Base-by-base conservation (phyloP, 2,797 vertebrate genomes). In the Tauraco hartlaubi region DNA sequence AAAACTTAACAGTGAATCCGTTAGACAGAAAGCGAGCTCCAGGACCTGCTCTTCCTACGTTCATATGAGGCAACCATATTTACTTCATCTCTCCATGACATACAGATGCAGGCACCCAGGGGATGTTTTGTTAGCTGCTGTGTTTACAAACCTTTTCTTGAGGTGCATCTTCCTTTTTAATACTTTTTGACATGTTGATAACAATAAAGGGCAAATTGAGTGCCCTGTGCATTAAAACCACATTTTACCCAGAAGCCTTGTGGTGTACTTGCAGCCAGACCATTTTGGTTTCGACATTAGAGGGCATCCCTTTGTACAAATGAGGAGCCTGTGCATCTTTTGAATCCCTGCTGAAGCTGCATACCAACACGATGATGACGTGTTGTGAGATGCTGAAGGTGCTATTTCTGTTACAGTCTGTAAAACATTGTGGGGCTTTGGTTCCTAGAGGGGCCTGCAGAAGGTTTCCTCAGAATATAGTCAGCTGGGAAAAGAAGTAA, bases 351-450 rank as follows among this genome's bases (percentile, higher is more conserved):
- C 28, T 56, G 48, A 48, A 56, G 48, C 11, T 35, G n/a, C 7
- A 21, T 31, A 14, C n/a, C 39, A 28, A 18, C 0, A 2, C 0
- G 3, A 18, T 13, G 19, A 21, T 37, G 37, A 59, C 2, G 1
- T 46, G 19, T 19, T 6, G 2, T 7, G 33, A 35, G 41, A 22
- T 80, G 31, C 20, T 68, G 37, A 67, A 72, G 31, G 26, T 61
- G 21, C 9, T 77, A 4, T 29, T 73, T 72, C 64, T 58, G 5
- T n/a, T 61, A 9, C 69, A 67, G 16, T 49, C 54, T 44, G 18
- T 28, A 58, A 78, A 90, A 49, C 2, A 10, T 25, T 33, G 31
- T 12, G 19, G 9, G 33, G 41, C 23, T 72, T 35, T 52, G 6
- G 4, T 55, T 75, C n/a, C 33, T 44, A 80, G 61, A 72, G 31